These are phyloP conservation scores for Pelusios castaneus DNA, from an alignment of 2,113 vertebrate species.

Conservation along the genomic window DNA sequence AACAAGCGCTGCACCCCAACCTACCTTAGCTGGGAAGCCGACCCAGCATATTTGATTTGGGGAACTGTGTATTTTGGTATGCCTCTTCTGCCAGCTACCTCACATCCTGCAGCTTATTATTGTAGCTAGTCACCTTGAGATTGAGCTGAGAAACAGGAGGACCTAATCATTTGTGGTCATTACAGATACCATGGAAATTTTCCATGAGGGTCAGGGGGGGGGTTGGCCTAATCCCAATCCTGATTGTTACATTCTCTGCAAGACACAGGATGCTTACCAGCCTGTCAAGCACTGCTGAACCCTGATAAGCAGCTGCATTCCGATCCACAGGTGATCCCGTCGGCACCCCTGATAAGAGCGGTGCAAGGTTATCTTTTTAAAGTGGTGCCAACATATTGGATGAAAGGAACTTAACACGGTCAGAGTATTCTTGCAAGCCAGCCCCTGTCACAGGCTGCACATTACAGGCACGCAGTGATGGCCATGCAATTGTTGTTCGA, in stretches of 20 bases:
- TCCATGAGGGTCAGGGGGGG: neutral
- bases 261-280: neutral
- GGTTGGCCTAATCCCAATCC: neutral
- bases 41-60: neutral
- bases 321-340: neutral
- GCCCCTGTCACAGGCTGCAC: too few species aligned
- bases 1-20: neutral
- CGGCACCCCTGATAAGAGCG: neutral
- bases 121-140: neutral
- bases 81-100: neutral
- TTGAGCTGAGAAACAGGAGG: neutral
- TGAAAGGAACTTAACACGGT: too few species aligned
- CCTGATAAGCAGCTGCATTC: conserved; percentile 2
- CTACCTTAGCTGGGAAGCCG: neutral
- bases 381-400: rapidly evolving
- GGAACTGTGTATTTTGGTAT: neutral
- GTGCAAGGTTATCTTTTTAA: neutral
- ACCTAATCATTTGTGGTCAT: neutral
- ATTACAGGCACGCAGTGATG: neutral
- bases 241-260: neutral
- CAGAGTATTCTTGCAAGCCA: neutral
- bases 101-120: neutral
- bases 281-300: neutral
- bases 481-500: neutral
- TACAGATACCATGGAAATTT: neutral